A percentile compares a stretch with the other conserved stretches of the same genome.
Evolutionary conservation across 2,888 invertebrate species (phyloP).

Genomic region (Tineola bisselliella): DNA sequence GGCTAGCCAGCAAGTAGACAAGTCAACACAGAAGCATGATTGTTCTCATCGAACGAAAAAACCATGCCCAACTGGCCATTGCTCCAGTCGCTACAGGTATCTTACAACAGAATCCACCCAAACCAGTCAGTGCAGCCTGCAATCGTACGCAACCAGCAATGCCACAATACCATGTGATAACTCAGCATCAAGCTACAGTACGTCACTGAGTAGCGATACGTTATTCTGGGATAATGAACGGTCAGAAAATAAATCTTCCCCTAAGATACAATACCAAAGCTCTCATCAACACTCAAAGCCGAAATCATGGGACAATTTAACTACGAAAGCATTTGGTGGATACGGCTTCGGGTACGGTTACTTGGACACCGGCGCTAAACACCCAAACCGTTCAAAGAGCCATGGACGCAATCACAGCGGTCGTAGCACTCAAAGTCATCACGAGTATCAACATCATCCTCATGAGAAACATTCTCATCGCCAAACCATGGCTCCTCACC

Average conservation of each 20-base stretch:
- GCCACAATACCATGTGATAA: slow-evolving; percentile 73
- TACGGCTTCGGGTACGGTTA: slow-evolving; percentile 90
- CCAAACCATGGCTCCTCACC: slow-evolving; percentile 48
- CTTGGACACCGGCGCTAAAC: slow-evolving; percentile 70
- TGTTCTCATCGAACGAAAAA: slow-evolving; percentile 61
- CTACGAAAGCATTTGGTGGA: slow-evolving; percentile 85
- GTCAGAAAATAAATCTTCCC: slow-evolving; percentile 47
- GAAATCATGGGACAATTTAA: slow-evolving; percentile 90
- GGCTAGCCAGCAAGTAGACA: slow-evolving; percentile 59
- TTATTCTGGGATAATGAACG: slow-evolving; percentile 80
- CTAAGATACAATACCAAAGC: slow-evolving; percentile 60
- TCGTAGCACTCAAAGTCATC: slow-evolving; percentile 67
- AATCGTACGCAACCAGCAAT: slow-evolving; percentile 84
- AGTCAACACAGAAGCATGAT: slow-evolving; percentile 54
- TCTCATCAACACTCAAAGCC: slow-evolving; percentile 72
- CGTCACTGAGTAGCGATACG: slow-evolving; percentile 87
- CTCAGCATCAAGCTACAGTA: slow-evolving; percentile 83
- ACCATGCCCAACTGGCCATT: slow-evolving; percentile 44
- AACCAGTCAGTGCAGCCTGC: slow-evolving; percentile 82
- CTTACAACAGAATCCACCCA: slow-evolving; percentile 74
- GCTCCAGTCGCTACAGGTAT: slow-evolving; percentile 65
- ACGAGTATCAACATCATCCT: slow-evolving; percentile 49
- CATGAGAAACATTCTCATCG: slow-evolving; percentile 57
- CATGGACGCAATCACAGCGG: slow-evolving; percentile 67
- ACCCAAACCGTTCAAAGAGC: slow-evolving; percentile 49